A percentile compares a stretch with the other conserved stretches of the same genome.
phyloP scores from a whole-genome alignment of 2,888 invertebrate species.

The Nomada goodeniana region DNA sequence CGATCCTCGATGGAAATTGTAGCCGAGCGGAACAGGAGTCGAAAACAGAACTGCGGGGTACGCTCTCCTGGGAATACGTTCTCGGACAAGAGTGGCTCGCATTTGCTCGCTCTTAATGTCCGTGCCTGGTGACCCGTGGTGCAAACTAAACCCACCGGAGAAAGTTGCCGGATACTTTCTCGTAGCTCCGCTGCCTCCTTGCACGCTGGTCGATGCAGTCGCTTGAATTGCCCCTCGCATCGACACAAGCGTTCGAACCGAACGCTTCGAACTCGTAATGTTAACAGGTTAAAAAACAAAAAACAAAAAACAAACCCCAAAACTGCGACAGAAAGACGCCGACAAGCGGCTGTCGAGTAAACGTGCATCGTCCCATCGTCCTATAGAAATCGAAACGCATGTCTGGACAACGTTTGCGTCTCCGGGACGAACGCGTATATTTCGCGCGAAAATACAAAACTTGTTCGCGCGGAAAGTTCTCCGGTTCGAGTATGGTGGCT shows the following conservation, averaged over 20 bases:
- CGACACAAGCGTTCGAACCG: constrained; percentile 54
- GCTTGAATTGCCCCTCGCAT: constrained; percentile 75
- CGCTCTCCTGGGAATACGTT: constrained; percentile 36
- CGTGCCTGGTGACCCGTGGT: constrained; percentile 82
- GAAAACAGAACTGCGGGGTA: constrained; percentile 9
- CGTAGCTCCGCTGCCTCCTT: constrained; percentile 74
- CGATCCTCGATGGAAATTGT: neutral
- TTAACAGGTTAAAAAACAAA: neutral
- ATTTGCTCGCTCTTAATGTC: constrained; percentile 79
- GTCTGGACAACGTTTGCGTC: too few species aligned
- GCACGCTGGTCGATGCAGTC: constrained; percentile 79
- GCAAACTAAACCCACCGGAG: constrained; percentile 82
- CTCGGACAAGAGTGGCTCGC: constrained; percentile 55
- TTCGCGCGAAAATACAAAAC: too few species aligned
- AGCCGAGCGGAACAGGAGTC: neutral
- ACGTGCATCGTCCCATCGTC: too few species aligned
- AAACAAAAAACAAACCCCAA: too few species aligned
- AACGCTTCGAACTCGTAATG: constrained; percentile 21
- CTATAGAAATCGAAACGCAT: neutral
- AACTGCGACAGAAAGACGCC: constrained; percentile 6
- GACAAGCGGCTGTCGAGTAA: neutral
- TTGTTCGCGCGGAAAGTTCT: neutral
- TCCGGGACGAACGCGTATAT: too few species aligned
- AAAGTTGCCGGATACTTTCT: constrained; percentile 82
- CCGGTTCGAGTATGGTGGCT: too few species aligned